Evolutionary conservation across 2,888 invertebrate genomes (phyloP).

Genomic region (Trissonchulus latispiculum): DNA sequence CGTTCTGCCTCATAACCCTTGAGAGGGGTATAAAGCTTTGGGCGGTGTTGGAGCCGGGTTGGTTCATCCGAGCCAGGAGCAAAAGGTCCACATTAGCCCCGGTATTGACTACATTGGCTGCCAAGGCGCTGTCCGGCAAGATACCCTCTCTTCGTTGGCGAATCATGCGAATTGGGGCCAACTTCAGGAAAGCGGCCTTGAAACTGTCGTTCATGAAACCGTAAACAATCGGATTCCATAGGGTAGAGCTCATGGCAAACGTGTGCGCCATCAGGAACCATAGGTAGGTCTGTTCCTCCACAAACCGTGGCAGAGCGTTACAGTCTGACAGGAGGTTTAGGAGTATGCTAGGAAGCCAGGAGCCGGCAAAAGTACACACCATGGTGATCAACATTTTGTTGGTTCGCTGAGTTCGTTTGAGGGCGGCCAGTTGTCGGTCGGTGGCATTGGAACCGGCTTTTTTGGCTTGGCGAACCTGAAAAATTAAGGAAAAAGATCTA

Average conservation of each 20-base stretch:
- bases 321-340: conserved; percentile 11
- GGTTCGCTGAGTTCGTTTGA: conserved; percentile 14
- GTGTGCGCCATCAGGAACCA: conserved; percentile 13
- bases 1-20: too few species aligned
- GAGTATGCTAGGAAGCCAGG: neutral
- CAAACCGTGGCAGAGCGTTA: neutral
- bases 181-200: neutral
- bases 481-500: neutral
- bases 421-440: neutral
- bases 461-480: neutral
- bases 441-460: conserved; percentile 7
- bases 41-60: too few species aligned
- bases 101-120: too few species aligned
- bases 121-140: too few species aligned
- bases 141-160: too few species aligned
- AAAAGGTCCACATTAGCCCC: too few species aligned
- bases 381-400: conserved; percentile 10
- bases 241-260: conserved; percentile 11
- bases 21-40: too few species aligned
- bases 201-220: conserved; percentile 13
- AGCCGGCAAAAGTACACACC: conserved; percentile 1
- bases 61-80: too few species aligned
- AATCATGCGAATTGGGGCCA: neutral
- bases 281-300: neutral
- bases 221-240: conserved; percentile 18